These are phyloP conservation scores for Pycnomerus fuliginosus DNA, from an alignment of 2,888 invertebrate genomes.

Conservation along the genomic window DNA sequence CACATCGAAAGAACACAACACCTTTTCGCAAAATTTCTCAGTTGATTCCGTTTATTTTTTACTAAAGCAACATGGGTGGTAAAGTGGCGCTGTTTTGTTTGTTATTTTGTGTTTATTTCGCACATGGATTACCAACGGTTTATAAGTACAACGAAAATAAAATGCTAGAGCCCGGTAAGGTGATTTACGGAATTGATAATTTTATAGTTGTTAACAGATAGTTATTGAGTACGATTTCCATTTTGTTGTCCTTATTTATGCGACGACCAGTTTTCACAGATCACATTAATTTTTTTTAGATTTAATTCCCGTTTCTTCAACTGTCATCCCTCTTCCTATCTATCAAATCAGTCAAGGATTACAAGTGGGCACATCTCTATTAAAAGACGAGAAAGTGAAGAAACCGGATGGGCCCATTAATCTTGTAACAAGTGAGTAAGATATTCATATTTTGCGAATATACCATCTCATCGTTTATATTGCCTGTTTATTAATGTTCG, in stretches of 20 bases:
- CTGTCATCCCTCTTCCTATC: slow-evolving; percentile 64
- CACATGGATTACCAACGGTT: slow-evolving; percentile 48
- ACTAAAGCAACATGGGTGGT: no score
- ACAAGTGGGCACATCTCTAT: slow-evolving; percentile 51
- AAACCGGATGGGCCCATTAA: slow-evolving; percentile 45
- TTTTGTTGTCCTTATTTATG: no score
- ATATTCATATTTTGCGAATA: no score
- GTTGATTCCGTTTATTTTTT: no score
- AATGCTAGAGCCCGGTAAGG: slow-evolving; percentile 56
- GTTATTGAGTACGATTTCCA: no score
- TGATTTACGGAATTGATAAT: no score
- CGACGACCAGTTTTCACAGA: no score
- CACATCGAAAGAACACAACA: neutral
- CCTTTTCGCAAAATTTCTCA: neutral
- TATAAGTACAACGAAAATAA: slow-evolving; percentile 56
- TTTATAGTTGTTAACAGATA: no score
- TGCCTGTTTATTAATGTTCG: no score
- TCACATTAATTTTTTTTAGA: slow-evolving; percentile 48
- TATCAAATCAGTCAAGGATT: slow-evolving; percentile 61
- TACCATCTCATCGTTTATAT: no score
- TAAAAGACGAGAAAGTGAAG: slow-evolving; percentile 43
- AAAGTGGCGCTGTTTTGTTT: slow-evolving; percentile 45
- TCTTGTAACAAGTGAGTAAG: slow-evolving; percentile 41
- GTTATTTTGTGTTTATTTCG: slow-evolving; percentile 16
- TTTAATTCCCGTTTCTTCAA: slow-evolving; percentile 65